Evolutionary conservation across 30 jellyfish, hydroid and myxozoan species (phyloP), one percentile per base, ranked within the genome.

Genomic region (Chironex yamaguchii): DNA sequence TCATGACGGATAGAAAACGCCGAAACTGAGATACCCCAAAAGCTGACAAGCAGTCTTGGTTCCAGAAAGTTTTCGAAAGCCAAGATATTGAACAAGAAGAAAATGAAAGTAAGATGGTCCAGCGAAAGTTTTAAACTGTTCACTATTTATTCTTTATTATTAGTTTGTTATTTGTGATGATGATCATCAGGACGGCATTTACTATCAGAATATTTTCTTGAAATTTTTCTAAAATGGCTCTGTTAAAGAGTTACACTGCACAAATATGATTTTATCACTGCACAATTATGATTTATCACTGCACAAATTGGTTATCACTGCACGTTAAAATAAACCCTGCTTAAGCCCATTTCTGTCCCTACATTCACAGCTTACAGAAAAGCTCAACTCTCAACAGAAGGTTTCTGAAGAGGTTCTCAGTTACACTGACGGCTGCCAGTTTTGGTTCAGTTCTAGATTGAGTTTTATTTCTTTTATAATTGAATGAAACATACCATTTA

Each of bases 61-160:
- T 66, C 79, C 79, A 62, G 65, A 66, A 66, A 66, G 79, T 66
- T 66, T 66, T 66, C 79, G 79, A 66, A 66, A 66, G 79, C 79
- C 79, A 28, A 66, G 79, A 66, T 66, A 66, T 66, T 66, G 9
- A 22, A 21, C 79, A 66, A 66, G 79, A 66, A 66, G 65, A 66
- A 66, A 21, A 28, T 27, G 79, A 66, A 3, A 66, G 12, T 66
- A n/a, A n/a, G n/a, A n/a, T n/a, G n/a, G n/a, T n/a, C n/a, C n/a
- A n/a, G 79, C 79, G 79, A 66, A 66, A 62, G 17, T 66, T 21
- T 66, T 66, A 66, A 66, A 66, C 79, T 66, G 79, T 66, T 66
- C 4, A 66, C 9, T 54, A 54, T 54, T 54, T 54, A 54, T 31
- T 54, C 63, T 66, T 66, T 66, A 24, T 66, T 27, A 66, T 13